phyloP scores from a whole-genome alignment of 23 tunicate genomes.

The Halocynthia roretzi region DNA sequence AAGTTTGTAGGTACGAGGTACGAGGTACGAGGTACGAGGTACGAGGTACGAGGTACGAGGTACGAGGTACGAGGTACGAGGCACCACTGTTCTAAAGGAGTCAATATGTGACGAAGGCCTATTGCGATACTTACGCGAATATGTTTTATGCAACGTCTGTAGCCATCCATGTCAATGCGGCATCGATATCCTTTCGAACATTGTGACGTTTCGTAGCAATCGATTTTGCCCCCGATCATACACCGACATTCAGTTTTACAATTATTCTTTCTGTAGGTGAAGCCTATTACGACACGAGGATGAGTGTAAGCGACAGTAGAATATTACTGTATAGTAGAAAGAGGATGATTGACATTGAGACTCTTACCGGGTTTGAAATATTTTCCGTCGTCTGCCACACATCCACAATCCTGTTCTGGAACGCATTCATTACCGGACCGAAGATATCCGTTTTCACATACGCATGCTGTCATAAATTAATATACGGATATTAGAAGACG shows the following conservation, averaged over 20 bases:
- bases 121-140: slow-evolving; percentile 35
- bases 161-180: slow-evolving; percentile 32
- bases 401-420: slow-evolving; percentile 25
- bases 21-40: too few species aligned
- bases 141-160: slow-evolving; percentile 22
- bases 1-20: too few species aligned
- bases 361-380: slow-evolving; percentile 12
- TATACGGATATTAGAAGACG: too few species aligned
- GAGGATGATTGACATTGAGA: not conserved
- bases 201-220: slow-evolving; percentile 7
- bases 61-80: too few species aligned
- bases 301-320: too few species aligned
- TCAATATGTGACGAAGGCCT: too few species aligned
- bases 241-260: slow-evolving; percentile 34
- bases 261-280: slow-evolving; percentile 22
- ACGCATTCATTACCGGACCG: slow-evolving; percentile 11
- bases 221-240: slow-evolving; percentile 10
- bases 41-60: too few species aligned
- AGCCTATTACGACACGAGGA: too few species aligned
- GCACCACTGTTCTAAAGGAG: too few species aligned
- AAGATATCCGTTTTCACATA: slow-evolving; percentile 15
- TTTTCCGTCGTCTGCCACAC: not conserved
- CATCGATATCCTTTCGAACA: slow-evolving; percentile 34
- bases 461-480: slow-evolving; percentile 17
- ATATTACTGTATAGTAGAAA: too few species aligned